Conservation (phyloP, 1,140 invertebrate species). For the Catajapyx aquilonaris region DNA sequence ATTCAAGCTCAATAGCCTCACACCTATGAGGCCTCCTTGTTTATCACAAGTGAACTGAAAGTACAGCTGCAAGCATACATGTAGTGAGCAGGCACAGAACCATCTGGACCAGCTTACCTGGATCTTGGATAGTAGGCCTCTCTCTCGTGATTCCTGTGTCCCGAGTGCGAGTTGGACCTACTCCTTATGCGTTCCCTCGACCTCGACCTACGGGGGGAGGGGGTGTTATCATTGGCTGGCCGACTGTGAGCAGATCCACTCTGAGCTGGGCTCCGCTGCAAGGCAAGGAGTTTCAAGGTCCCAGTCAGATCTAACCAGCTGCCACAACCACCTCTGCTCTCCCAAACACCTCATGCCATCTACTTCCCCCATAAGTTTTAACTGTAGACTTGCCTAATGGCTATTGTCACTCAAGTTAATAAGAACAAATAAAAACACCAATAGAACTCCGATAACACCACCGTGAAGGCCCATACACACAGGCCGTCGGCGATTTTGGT, state of each 20-base stretch:
- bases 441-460: no score
- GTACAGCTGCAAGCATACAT: not conserved
- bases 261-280: constrained; percentile 11
- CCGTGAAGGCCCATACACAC: no score
- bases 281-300: no score
- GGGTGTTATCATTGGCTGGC: constrained; percentile 10
- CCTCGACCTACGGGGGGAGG: constrained; percentile 8
- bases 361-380: no score
- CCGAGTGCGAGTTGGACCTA: constrained; percentile 9
- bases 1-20: constrained; percentile 1
- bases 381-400: no score
- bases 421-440: no score
- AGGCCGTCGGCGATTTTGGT: no score
- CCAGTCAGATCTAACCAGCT: no score
- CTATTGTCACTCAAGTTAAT: no score
- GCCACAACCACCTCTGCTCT: no score
- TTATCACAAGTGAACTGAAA: not conserved
- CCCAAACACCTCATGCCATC: no score
- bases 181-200: constrained; percentile 9
- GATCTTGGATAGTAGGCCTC: constrained; percentile 10
- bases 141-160: constrained; percentile 7
- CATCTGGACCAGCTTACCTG: constrained; percentile 2
- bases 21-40: no score
- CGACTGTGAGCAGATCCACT: constrained; percentile 11
- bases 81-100: not conserved